Evolutionary conservation across 1,140 invertebrate species (phyloP), one percentile per base, ranked within the genome.

Genomic region (Neomicropteryx cornuta): DNA sequence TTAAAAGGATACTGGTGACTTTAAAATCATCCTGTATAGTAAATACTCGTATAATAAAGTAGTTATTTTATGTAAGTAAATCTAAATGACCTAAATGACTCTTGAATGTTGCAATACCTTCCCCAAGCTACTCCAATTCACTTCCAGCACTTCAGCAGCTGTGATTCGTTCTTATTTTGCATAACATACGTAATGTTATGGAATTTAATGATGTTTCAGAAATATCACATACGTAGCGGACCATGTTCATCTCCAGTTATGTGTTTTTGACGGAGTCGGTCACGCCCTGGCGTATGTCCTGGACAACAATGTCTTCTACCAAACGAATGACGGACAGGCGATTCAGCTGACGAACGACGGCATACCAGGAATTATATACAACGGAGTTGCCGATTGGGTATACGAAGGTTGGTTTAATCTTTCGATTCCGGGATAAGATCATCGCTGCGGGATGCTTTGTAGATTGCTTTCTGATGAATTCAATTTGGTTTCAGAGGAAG

Each of bases 401-500:
- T 84, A 83, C 48, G 81, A 84, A 74, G 77, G 65, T 69, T 46
- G 23, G 32, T 13, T 36, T 36, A n/a, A n/a, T n/a, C n/a, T 40
- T 36, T 16, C 27, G 20, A 35, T 18, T n/a, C n/a, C n/a, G n/a
- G n/a, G n/a, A n/a, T n/a, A n/a, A n/a, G n/a, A n/a, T n/a, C n/a
- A n/a, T n/a, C n/a, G n/a, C n/a, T n/a, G n/a, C n/a, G n/a, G n/a
- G n/a, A n/a, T n/a, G n/a, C n/a, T n/a, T n/a, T n/a, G n/a, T n/a
- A n/a, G n/a, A n/a, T n/a, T n/a, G n/a, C n/a, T n/a, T n/a, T n/a
- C n/a, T n/a, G n/a, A n/a, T n/a, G n/a, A n/a, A n/a, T n/a, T n/a
- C n/a, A n/a, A n/a, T n/a, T n/a, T n/a, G n/a, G 28, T 60, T 58
- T 11, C 52, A 90, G 92, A 96, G 79, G 91, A 96, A 62, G 81